Evolutionary conservation across 2,113 vertebrate genomes (phyloP), one percentile per base, ranked within the genome.

Genomic region (Pteruthius melanotis): DNA sequence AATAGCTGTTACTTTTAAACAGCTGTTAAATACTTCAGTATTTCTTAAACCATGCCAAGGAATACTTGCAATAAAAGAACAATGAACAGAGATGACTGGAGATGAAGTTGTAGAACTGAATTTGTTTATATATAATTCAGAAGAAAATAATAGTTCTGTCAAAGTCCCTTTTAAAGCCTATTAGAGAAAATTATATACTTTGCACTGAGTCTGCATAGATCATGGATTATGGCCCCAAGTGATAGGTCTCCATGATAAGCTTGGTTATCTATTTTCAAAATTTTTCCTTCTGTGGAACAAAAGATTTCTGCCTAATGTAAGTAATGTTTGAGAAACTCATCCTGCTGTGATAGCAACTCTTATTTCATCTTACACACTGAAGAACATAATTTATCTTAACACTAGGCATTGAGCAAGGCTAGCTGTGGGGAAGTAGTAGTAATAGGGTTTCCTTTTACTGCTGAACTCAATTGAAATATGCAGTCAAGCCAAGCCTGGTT

Each of bases 61-160:
- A 97, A 96, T 97, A 97, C 87, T 97, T 97, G 92, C 87, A 97
- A 96, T 97, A 97, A 95, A 97, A 97, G 94, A 97, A 95, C 88
- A 97, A 93, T 92, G 96, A 94, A 94, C 64, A 95, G 90, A 97
- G 80, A 96, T 94, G 92, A 90, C 95, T 97, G 96, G 95, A 98
- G 97, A 97, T 97, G 94, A 97, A 95, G 76, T 86, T 82, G 69
- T 56, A 95, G 93, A 96, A 86, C 75, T 94, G 88, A 89, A 96
- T 97, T 93, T 87, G 94, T 95, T 96, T 94, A 83, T 65, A 52
- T 92, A 92, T 81, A 52, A 94, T 94, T 94, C 95, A 96, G 94
- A 96, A 92, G 68, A 75, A 95, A 96, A 96, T 96, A 95, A 66
- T 69, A 94, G 87, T 78, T 97, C 87, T 64, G 72, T 90, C 72